phyloP scores from a whole-genome alignment of 2,113 vertebrate species.

The Laticauda laticaudata region DNA sequence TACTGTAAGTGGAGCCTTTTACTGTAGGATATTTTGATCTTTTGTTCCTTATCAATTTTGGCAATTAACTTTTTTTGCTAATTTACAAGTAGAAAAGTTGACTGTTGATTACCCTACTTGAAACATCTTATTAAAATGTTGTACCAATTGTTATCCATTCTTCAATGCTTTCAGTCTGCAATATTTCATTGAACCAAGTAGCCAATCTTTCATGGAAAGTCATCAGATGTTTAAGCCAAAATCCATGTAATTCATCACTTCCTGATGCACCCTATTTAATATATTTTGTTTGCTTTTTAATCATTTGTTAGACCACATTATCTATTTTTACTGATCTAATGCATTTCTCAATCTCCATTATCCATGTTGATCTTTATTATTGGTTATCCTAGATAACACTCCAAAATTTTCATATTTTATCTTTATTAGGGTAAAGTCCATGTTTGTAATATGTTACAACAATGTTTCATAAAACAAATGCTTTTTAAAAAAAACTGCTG shows the following conservation, averaged over 20 bases:
- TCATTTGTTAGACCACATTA: background rate
- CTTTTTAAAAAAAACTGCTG: background rate
- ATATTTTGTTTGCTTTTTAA: background rate
- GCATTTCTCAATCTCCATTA: background rate
- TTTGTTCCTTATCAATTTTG: background rate
- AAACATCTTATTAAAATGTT: background rate
- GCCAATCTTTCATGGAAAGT: background rate
- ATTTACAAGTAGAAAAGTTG: background rate
- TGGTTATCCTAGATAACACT: background rate
- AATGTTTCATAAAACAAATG: background rate
- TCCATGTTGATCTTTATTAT: background rate
- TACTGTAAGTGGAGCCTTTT: background rate
- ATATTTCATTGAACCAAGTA: background rate
- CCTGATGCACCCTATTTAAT: background rate
- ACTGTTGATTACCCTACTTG: background rate
- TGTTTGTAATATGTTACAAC: background rate
- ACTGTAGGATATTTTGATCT: background rate
- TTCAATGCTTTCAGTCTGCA: background rate
- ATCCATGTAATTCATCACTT: background rate
- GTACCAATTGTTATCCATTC: background rate
- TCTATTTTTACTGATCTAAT: background rate
- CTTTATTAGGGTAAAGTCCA: background rate
- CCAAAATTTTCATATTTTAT: background rate
- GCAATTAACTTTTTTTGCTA: background rate
- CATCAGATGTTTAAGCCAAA: background rate